Base-by-base conservation (phyloP, 2,888 invertebrate species). In the Uropetala carovei region DNA sequence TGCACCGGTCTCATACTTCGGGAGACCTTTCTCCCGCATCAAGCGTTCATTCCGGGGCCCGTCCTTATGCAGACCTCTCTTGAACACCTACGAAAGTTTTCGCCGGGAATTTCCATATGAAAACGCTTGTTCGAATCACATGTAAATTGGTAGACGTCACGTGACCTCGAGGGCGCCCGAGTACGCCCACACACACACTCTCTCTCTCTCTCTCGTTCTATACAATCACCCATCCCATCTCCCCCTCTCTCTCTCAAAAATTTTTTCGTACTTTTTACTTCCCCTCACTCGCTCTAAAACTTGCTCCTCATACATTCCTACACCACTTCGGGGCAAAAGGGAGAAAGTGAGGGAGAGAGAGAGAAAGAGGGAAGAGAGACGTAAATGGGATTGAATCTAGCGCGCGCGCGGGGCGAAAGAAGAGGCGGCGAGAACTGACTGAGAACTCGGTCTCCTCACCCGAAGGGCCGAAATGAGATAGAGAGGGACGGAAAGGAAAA, bases 91-190 rank as follows among this genome's bases (percentile, higher is more conserved):
- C 75, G 22, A 75, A 75, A 75, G 75, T 75, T 75, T 75, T 75
- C 75, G 22, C 27, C n/a, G 43, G 75, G 75, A 75, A 75, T 75
- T 75, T 75, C 75, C 75, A 75, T 75, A 75, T 75, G 75, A 75
- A 75, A 75, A 75, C 75, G 75, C 75, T 75, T 75, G 75, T 75
- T 75, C 75, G 75, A 75, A 75, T 75, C 75, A 75, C 75, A 75
- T 75, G 75, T 75, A 75, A 75, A 75, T 75, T 75, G 75, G 75
- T 75, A 75, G 75, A 75, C 75, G 27, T 75, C 75, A 75, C 75
- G 75, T 75, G 75, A 75, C 10, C 22, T 27, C 75, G 27, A 75
- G 22, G 43, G 43, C 27, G 22, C 75, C 75, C 75, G 22, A 43
- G 43, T 43, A 13, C 75, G 22, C 27, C 75, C 75, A 75, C 27